Evolutionary conservation across 2,113 vertebrate species (phyloP).

Genomic region (Opisthocomus hoazin): DNA sequence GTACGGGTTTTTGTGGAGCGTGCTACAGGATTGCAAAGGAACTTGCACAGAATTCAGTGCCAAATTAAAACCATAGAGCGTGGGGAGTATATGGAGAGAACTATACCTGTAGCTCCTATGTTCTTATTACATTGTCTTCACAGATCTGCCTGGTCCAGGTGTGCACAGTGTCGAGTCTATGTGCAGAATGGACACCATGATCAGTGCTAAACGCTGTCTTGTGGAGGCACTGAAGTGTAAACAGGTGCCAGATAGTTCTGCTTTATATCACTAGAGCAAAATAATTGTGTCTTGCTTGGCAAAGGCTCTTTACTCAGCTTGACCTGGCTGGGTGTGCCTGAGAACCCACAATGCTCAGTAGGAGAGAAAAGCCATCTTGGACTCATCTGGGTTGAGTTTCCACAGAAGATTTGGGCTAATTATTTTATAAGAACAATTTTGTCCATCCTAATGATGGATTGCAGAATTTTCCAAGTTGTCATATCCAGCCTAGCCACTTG

Average conservation of each 20-base stretch:
- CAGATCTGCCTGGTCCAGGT: too few relatives aligned
- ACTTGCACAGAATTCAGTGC: neutral
- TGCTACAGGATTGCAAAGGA: neutral
- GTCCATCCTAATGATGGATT: neutral
- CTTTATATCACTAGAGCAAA: neutral
- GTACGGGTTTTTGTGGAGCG: neutral
- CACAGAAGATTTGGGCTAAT: neutral
- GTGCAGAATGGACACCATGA: neutral
- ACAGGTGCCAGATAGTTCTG: neutral
- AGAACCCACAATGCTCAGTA: neutral
- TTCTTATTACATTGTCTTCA: neutral
- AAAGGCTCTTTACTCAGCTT: neutral
- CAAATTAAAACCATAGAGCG: neutral
- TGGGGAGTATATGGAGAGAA: neutral
- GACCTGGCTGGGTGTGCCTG: neutral
- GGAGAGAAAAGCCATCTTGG: neutral
- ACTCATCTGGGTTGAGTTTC: neutral
- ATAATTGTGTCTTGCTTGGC: neutral
- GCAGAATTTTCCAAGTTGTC: neutral
- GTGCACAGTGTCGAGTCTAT: neutral
- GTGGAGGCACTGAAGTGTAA: neutral
- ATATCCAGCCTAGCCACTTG: neutral
- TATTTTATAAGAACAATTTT: neutral
- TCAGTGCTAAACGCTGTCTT: neutral
- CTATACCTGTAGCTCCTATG: rapidly evolving